Evolutionary conservation across 2,797 vertebrate genomes (phyloP), one percentile per base, ranked within the genome.

Genomic region (Sebastes steindachneri): DNA sequence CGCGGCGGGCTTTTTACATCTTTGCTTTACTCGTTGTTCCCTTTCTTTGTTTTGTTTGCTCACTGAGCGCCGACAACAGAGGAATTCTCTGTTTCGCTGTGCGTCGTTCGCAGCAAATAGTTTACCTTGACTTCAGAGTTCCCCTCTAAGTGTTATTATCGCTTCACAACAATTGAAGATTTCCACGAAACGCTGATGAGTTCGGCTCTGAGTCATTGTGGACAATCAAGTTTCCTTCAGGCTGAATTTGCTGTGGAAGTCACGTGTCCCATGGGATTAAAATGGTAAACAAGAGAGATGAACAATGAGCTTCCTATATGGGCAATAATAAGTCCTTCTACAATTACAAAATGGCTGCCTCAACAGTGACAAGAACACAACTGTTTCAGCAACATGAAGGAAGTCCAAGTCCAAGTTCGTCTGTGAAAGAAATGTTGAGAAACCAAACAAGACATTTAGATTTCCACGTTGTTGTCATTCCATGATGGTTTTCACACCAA

Each of bases 1-100:
- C 45, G 19, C 48, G 28, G 37, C 59, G 2, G 69, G 77, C 86
- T 90, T 94, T 94, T 94, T 92, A 93, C 86, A 90, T 91, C 88
- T 92, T 88, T 79, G 84, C 89, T 87, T 89, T 84, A 88, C 82
- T 93, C 25, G 67, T 92, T 86, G 72, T 91, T 92, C 69, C 72
- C 70, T 80, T 66, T 70, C 67, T 86, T 91, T 87, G 58, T 88
- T 83, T 80, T 66, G 68, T 90, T 86, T 88, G 75, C 85, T 90
- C 69, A 68, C 77, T 74, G 77, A 80, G 54, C 15, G 12, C 53
- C n/a, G 29, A 91, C 80, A 85, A 89, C 78, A 67, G 76, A 80
- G 54, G 73, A 80, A 73, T 83, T 81, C 75, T 84, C 62, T 21
- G 19, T 87, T 86, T 81, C 25, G 12, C n/a, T 9, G n/a, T 4